phyloP scores from a whole-genome alignment of 2,888 invertebrate genomes.

The Aricia artaxerxes region DNA sequence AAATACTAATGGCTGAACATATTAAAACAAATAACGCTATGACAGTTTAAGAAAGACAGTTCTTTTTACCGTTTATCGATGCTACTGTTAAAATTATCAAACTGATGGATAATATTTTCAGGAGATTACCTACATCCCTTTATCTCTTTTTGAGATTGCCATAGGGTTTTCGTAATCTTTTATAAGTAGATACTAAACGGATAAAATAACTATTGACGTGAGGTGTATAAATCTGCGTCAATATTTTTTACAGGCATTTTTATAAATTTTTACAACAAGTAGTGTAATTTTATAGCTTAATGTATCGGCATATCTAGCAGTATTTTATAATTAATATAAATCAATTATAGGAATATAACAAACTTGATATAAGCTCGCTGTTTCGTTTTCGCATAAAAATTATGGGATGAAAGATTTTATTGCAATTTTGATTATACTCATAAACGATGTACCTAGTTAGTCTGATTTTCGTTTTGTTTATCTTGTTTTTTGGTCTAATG shows the following conservation, averaged over 20 bases:
- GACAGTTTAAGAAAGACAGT: not conserved
- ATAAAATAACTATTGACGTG: not conserved
- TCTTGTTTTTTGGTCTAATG: not conserved
- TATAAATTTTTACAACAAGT: conserved; percentile 23
- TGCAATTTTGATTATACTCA: not conserved
- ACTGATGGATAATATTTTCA: not conserved
- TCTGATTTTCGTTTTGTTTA: not conserved
- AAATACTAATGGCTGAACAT: not conserved
- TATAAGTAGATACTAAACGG: not conserved
- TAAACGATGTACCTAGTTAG: not conserved
- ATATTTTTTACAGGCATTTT: conserved; percentile 27
- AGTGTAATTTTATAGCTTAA: conserved; percentile 25
- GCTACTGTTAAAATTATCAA: not conserved
- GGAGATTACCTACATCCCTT: not conserved
- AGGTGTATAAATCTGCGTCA: not conserved
- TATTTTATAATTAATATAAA: conserved; percentile 16
- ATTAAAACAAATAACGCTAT: not conserved
- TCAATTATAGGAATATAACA: conserved; percentile 2
- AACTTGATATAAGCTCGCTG: not conserved
- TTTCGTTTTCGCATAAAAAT: not conserved
- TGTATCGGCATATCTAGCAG: conserved; percentile 26
- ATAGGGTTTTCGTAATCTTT: not conserved
- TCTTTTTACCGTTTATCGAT: not conserved
- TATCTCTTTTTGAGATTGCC: not conserved
- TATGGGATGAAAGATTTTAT: not conserved